Evolutionary conservation across 2,888 invertebrate species (phyloP).

Genomic region (Caenorhabditis sp.): DNA sequence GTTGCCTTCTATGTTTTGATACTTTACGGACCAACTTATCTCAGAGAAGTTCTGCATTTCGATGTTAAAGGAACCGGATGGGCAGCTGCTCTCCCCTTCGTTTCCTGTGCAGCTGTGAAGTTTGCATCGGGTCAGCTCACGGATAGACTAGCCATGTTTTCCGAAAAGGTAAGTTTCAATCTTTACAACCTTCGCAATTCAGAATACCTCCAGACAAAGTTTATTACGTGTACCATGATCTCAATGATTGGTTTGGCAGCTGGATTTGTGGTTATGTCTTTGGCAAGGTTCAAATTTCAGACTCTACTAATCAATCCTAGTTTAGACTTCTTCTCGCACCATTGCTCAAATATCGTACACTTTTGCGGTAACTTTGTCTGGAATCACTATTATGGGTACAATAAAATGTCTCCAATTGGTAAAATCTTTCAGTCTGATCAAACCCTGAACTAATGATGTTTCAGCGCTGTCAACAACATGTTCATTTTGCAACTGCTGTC

Average conservation of each 20-base stretch:
- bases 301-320: slow-evolving; percentile 3
- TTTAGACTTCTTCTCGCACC: slow-evolving; percentile 61
- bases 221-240: slow-evolving; percentile 36
- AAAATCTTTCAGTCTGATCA: background rate
- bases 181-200: background rate
- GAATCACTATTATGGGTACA: slow-evolving; percentile 75
- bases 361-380: slow-evolving; percentile 67
- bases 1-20: slow-evolving; percentile 72
- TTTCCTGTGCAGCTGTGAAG: slow-evolving; percentile 68
- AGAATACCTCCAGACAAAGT: slow-evolving; percentile 20
- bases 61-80: slow-evolving; percentile 71
- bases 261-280: slow-evolving; percentile 46
- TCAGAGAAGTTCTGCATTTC: slow-evolving; percentile 68
- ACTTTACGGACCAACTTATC: slow-evolving; percentile 70
- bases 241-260: slow-evolving; percentile 49
- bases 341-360: slow-evolving; percentile 74
- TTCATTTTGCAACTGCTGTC: slow-evolving; percentile 71
- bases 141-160: slow-evolving; percentile 66
- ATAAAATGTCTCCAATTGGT: slow-evolving; percentile 74
- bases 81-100: slow-evolving; percentile 71
- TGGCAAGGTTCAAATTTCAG: slow-evolving; percentile 10
- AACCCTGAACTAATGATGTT: background rate
- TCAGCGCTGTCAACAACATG: slow-evolving; percentile 70
- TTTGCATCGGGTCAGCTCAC: slow-evolving; percentile 70
- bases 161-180: slow-evolving; percentile 50